Conservation (phyloP, 2,888 invertebrate genomes). For the Synergus umbraculus region DNA sequence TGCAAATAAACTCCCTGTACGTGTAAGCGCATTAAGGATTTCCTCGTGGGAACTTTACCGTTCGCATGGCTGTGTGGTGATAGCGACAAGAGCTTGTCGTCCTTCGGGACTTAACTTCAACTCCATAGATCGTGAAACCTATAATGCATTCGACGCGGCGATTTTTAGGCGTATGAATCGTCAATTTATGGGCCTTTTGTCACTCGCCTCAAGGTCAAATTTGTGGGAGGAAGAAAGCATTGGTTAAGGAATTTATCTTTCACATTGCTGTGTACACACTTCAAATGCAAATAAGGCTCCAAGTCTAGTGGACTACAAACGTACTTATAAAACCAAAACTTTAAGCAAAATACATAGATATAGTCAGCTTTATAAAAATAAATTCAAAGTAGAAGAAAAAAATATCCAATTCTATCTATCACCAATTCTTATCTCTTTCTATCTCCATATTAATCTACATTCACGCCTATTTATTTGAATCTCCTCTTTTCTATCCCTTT, state of each 20-base stretch:
- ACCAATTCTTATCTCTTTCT: too few relatives aligned
- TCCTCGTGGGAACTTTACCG: constrained; percentile 29
- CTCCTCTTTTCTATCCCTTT: too few relatives aligned
- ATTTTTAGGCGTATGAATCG: neutral
- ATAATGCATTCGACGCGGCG: neutral
- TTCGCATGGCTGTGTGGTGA: neutral
- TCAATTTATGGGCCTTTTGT: constrained; percentile 18
- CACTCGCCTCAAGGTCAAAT: constrained; percentile 21
- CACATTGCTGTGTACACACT: neutral
- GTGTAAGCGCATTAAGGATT: constrained; percentile 10
- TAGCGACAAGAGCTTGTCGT: neutral
- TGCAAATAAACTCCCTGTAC: constrained; percentile 4
- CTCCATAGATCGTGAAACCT: neutral
- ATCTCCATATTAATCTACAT: too few relatives aligned
- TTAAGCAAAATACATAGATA: too few relatives aligned
- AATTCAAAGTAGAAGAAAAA: too few relatives aligned
- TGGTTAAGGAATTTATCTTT: neutral
- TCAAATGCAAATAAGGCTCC: neutral
- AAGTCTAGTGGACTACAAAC: neutral
- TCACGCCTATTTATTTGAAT: too few relatives aligned
- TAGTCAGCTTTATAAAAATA: too few relatives aligned
- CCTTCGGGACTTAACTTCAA: neutral
- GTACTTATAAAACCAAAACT: too few relatives aligned
- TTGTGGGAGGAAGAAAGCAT: neutral
- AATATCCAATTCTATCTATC: too few relatives aligned